phyloP scores from a whole-genome alignment of 2,113 vertebrate genomes.

The Anser brachyrhynchus region DNA sequence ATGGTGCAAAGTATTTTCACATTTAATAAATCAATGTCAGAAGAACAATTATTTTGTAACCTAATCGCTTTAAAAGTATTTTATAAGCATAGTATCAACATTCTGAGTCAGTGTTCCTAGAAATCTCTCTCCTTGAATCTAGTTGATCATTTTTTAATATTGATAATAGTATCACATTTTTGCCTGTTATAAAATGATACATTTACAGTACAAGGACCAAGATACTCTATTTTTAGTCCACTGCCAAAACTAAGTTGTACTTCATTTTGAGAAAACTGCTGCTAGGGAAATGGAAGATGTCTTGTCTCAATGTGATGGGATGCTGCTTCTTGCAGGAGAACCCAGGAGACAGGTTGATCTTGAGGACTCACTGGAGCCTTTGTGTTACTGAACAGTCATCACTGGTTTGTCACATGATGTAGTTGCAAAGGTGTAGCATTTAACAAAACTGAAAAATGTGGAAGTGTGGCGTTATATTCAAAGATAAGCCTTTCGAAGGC shows the following conservation, averaged over 20 bases:
- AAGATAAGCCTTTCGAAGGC: background rate
- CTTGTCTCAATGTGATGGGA: background rate
- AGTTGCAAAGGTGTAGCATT: background rate
- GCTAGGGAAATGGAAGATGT: background rate
- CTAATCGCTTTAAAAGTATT: background rate
- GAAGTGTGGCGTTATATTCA: background rate
- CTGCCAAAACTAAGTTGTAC: background rate
- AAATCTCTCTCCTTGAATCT: background rate
- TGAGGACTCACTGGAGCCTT: background rate
- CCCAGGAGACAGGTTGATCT: background rate
- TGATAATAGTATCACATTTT: rapidly evolving
- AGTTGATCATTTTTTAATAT: background rate
- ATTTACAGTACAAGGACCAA: background rate
- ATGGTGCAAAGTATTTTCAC: background rate
- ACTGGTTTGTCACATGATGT: rapidly evolving
- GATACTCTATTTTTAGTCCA: background rate
- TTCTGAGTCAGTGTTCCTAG: background rate
- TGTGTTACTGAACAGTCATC: background rate
- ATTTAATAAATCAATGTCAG: background rate
- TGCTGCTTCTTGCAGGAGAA: background rate
- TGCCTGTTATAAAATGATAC: background rate
- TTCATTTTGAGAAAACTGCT: background rate
- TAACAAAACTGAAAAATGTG: background rate
- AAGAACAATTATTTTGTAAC: background rate
- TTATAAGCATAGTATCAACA: background rate